Percentiles rank a stretch among this genome's conserved stretches.
phyloP scores from a whole-genome alignment of 2,888 invertebrate species.

The Harpagoxenus sublaevis region DNA sequence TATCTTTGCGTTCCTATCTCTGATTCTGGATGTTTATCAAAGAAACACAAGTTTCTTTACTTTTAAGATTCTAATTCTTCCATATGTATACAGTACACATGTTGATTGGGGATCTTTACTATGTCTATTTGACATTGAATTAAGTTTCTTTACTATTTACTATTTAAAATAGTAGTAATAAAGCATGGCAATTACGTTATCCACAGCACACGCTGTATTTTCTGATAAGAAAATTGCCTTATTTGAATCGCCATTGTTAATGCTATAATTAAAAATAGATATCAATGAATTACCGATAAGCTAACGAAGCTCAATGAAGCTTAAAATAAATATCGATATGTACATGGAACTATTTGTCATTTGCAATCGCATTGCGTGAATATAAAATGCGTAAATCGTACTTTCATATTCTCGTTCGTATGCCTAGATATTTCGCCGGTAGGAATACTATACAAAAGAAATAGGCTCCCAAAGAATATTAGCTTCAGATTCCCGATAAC shows the following conservation, averaged over 20 bases:
- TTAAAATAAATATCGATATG: not conserved
- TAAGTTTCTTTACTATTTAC: too few species aligned
- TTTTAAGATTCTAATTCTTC: not conserved
- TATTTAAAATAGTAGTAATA: constrained; percentile 6
- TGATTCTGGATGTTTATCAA: constrained; percentile 10
- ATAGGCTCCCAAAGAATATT: not conserved
- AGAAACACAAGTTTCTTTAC: constrained; percentile 31
- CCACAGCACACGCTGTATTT: constrained; percentile 45
- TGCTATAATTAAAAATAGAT: not conserved
- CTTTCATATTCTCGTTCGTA: not conserved
- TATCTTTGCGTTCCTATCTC: constrained; percentile 18
- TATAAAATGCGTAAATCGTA: not conserved
- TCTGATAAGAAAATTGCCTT: constrained; percentile 3
- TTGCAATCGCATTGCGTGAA: not conserved
- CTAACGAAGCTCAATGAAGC: not conserved
- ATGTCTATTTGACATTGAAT: constrained; percentile 76
- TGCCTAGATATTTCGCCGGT: not conserved
- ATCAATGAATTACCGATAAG: not conserved
- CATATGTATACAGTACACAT: constrained; percentile 75
- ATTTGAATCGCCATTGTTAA: constrained; percentile 15
- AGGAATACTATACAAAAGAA: not conserved
- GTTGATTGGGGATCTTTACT: constrained; percentile 77
- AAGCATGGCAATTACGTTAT: not conserved
- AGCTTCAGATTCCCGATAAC: not conserved
- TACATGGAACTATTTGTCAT: not conserved